Base-by-base conservation (phyloP, 2,113 vertebrate species). In the Ciconia boyciana region DNA sequence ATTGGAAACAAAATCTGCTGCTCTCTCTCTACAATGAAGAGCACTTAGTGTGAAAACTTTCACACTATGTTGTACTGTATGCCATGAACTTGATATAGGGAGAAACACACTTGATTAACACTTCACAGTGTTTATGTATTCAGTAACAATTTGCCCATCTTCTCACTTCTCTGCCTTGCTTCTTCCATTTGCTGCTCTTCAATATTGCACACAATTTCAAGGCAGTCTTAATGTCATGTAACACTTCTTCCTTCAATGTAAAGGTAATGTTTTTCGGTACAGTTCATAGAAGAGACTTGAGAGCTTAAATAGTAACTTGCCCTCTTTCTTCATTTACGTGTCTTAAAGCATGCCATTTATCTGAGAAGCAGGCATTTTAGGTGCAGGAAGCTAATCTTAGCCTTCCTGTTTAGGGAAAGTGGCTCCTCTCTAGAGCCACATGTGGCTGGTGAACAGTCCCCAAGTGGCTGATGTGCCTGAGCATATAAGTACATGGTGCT, bases 31-130 rank as follows among this genome's bases (percentile, higher is more conserved):
- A 44, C 52, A 48, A 60, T 41, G 87, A 90, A 76, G 51, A 93
- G 68, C 9, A 24, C 26, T n/a, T 21, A 4, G 32, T 32, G 46
- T 89, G 86, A 66, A 89, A 90, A 78, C 64, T 82, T 94, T 65
- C 87, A 64, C n/a, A 2, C 62, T 51, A 0, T 74, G 32, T 70
- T 86, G 46, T 90, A 65, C 52, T 71, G 17, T 54, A 15, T 70
- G 71, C 49, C 19, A 3, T 51, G 54, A 86, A 91, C 66, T 58
- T n/a, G 61, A 82, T 90, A 13, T 0, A 76, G 64, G 66, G 66
- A 85, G 87, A 91, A 96, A 49, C 13, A 34, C 26, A 7, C 52
- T 86, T 66, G 80, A 79, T 95, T 85, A 93, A 60, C 85, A 61
- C 60, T 83, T 76, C 26, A 24, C 61, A 51, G 21, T 91, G 75